phyloP scores from a whole-genome alignment of 35 echinoderm and acorn worm genomes.

The Nesometra sesokonis region DNA sequence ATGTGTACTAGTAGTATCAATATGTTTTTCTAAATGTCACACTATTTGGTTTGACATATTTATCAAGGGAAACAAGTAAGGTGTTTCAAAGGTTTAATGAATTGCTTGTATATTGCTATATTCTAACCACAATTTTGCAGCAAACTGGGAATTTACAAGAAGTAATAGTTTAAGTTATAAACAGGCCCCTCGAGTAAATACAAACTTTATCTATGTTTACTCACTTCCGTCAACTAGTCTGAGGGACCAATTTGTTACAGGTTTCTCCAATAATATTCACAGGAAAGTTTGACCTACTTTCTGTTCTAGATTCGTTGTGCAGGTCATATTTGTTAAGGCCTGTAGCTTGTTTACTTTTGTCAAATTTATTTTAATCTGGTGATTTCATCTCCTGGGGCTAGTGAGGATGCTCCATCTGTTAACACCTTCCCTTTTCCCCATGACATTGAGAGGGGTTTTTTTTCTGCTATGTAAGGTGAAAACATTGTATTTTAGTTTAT shows the following conservation, averaged over 20 bases:
- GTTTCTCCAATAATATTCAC: neutral
- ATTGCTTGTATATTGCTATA: neutral
- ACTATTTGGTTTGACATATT: too few species aligned
- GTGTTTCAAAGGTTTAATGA: neutral
- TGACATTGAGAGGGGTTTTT: too few species aligned
- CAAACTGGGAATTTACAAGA: neutral
- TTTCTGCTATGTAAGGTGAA: too few species aligned
- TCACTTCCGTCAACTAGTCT: neutral
- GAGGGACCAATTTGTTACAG: neutral
- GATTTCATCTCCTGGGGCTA: too few species aligned
- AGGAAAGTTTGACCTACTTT: neutral
- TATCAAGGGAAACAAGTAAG: neutral
- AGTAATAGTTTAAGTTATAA: neutral
- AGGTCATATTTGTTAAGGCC: neutral
- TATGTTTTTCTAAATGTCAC: too few species aligned
- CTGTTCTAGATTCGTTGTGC: neutral
- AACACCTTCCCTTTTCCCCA: too few species aligned
- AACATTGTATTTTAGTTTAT: too few species aligned
- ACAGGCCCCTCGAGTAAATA: neutral
- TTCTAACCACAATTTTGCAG: neutral
- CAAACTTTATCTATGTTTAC: neutral
- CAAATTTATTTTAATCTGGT: too few species aligned
- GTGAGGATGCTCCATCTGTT: too few species aligned
- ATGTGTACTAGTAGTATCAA: too few species aligned
- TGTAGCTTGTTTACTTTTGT: neutral